Evolutionary conservation across 2,888 invertebrate species (phyloP), one percentile per base, ranked within the genome.

Genomic region (Polia nebulosa): DNA sequence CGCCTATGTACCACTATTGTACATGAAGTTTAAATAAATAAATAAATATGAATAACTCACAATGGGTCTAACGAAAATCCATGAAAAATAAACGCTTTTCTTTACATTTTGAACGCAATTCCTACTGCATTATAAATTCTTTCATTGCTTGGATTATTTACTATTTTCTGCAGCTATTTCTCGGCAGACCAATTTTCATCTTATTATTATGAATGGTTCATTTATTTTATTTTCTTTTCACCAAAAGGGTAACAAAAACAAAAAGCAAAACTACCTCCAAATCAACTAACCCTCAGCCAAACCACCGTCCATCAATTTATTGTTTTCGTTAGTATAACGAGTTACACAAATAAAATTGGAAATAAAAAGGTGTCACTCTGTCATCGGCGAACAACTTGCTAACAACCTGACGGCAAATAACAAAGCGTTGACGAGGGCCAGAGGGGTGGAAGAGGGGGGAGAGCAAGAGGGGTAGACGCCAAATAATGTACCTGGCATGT

Each of bases 331-430:
- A 77, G 62, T 75, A 56, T 83, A 83, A 85, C 83, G 74, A 78
- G 85, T 82, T 73, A 81, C 68, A 85, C 82, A 85, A 85, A 84
- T 84, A 81, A 84, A 83, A 74, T 72, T 76, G 74, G 76, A 78
- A 76, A 84, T 80, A 82, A 83, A 84, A 84, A 81, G 81, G 81
- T 84, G 84, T 80, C 78, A 70, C 65, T 52, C 76, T 83, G 84
- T 84, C 84, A 84, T 76, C 76, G 81, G 25, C 83, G 71, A 72
- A 75, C 82, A 78, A 81, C 73, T 83, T 81, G 78, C 84, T 85
- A 85, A 85, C 84, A 83, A 85, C 77, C 81, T 82, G 76, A 81
- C 79, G 80, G 75, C 83, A 85, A 85, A 84, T 83, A 85, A 85
- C 84, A 84, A 84, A 82, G 80, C 83, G 72, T 72, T 81, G 83